phyloP scores from a whole-genome alignment of 2,797 vertebrate genomes.

The Carapus acus region DNA sequence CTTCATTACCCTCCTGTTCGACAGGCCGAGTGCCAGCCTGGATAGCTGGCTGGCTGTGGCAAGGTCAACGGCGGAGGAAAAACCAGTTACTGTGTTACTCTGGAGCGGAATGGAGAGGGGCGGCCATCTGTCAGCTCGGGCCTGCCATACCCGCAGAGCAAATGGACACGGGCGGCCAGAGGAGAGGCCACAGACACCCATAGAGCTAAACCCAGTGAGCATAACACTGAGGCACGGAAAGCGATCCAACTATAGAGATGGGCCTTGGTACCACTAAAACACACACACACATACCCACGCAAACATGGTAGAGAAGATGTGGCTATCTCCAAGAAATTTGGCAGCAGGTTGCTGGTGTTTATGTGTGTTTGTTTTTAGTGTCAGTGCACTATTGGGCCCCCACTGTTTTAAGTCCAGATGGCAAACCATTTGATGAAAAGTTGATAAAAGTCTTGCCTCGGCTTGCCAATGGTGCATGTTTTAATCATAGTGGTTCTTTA shows the following conservation, averaged over 20 bases:
- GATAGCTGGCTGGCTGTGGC: conserved; percentile 78
- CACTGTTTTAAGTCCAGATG: conserved; percentile 74
- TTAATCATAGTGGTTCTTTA: conserved; percentile 52
- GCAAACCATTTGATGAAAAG: conserved; percentile 71
- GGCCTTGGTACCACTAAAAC: conserved; percentile 70
- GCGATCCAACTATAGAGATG: conserved; percentile 63
- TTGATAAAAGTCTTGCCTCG: conserved; percentile 66
- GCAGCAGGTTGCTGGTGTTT: conserved; percentile 65
- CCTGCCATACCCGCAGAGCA: conserved; percentile 78
- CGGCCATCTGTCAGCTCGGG: conserved; percentile 79
- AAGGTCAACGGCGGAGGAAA: conserved; percentile 82
- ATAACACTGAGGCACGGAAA: conserved; percentile 66
- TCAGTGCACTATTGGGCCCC: conserved; percentile 67
- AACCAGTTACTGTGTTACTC: conserved; percentile 81
- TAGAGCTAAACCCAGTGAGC: conserved; percentile 72
- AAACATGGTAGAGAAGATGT: conserved; percentile 46
- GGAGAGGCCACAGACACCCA: conserved; percentile 74
- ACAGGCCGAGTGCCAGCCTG: conserved; percentile 76
- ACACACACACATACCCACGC: conserved; percentile 54
- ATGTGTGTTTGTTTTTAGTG: conserved; percentile 69
- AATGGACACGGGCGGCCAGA: conserved; percentile 77
- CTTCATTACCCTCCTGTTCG: conserved; percentile 79
- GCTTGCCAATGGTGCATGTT: conserved; percentile 60
- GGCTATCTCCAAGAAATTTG: conserved; percentile 66
- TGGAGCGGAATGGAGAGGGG: conserved; percentile 76